A percentile compares a stretch with the other conserved stretches of the same genome.
Conservation (phyloP, 2,113 vertebrate species). For the Patagioenas fasciata region DNA sequence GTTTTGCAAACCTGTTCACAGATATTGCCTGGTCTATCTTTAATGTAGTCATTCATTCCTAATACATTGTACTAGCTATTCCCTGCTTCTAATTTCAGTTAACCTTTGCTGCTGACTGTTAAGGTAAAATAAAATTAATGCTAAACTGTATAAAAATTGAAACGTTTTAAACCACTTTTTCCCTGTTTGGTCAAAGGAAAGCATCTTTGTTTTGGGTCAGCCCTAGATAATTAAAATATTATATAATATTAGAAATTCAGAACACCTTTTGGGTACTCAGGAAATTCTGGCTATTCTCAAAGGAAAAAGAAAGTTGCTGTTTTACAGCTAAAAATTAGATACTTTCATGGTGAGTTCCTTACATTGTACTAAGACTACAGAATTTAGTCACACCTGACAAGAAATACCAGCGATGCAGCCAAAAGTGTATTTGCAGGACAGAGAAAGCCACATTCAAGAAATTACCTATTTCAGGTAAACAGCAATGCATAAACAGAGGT, state of each 20-base stretch:
- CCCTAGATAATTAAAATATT: not conserved
- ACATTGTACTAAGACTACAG: not conserved
- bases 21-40: not conserved
- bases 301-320: not conserved
- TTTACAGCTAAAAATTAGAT: not conserved
- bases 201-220: not conserved
- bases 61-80: not conserved
- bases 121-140: not conserved
- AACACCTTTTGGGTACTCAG: not conserved
- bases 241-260: not conserved
- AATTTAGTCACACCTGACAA: not conserved
- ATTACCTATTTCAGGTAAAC: not conserved
- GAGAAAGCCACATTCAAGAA: not conserved
- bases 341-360: not conserved
- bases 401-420: not conserved
- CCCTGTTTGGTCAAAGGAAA: not conserved
- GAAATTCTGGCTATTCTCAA: not conserved
- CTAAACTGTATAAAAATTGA: not conserved
- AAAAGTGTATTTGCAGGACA: not conserved
- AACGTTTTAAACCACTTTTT: not conserved
- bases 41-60: not conserved
- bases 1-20: not conserved
- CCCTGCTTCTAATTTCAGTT: not conserved
- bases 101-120: not conserved
- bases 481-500: not conserved